Base-by-base conservation (phyloP, 1,140 invertebrate species). In the Atta colombica region DNA sequence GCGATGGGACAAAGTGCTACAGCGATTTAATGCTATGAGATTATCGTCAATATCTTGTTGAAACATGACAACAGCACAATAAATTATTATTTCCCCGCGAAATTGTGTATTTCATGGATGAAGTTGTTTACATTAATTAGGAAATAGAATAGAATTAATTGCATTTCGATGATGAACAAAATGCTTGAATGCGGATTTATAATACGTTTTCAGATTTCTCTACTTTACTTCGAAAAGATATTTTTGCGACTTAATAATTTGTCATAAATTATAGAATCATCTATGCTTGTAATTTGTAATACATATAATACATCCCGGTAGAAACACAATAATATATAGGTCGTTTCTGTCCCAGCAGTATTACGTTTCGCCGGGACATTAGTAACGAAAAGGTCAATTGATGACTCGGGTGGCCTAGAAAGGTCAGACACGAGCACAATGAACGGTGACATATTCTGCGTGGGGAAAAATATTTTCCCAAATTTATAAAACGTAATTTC, bases 341-440 rank as follows among this genome's bases (percentile, higher is more conserved):
- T 51, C 80, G 68, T 51, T 84, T 51, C 49, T 74, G 80, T 84
- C 80, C 69, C 80, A 84, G 80, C 69, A 18, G 80, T 84, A 84
- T 84, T 74, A 84, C 80, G 28, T 84, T 84, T 84, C 80, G 16
- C 58, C 14, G 69, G 55, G 69, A 84, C 68, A 82, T 74, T 21
- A 53, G 78, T 82, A 74, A 74, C 80, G 80, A 74, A 75, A 84
- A 84, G 80, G 80, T 84, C 69, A 84, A 84, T 84, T 84, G 80
- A 75, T 63, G 69, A 60, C 45, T 84, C 80, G 31, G 49, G 80
- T 51, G 69, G 55, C 21, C 69, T 55, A 35, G 80, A 84, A 75
- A 84, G 80, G 58, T 82, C 80, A 49, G 18, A 61, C 8, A 61
- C 14, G 39, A 35, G 25, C 25, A 55, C 31, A 7, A 8, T 60